These are phyloP conservation scores for Hylaea fasciaria DNA, from an alignment of 2,888 invertebrate genomes.

Conservation along the genomic window DNA sequence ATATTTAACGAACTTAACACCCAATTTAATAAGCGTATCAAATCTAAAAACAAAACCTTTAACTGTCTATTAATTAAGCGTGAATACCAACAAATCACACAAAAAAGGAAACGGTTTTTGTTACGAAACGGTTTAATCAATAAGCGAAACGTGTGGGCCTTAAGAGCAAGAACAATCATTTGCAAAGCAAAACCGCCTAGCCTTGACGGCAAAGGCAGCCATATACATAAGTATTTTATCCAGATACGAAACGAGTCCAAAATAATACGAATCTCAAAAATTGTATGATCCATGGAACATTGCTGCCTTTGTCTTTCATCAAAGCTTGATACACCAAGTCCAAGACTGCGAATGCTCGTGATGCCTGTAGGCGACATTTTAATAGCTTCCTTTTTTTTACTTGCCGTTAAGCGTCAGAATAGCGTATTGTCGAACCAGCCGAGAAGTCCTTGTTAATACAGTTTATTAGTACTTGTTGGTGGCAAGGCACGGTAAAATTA, in stretches of 20 bases:
- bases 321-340: conserved; percentile 5
- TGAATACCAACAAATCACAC: conserved; percentile 36
- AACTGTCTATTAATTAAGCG: conserved; percentile 37
- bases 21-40: conserved; percentile 22
- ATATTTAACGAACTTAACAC: conserved; percentile 20
- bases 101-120: conserved; percentile 31
- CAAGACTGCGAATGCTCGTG: conserved; percentile 4
- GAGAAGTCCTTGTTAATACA: conserved; percentile 43
- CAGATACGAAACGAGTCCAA: conserved; percentile 10
- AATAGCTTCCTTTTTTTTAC: conserved; percentile 30
- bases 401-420: conserved; percentile 6
- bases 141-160: conserved; percentile 35
- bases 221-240: conserved; percentile 29
- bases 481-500: conserved; percentile 68
- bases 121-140: conserved; percentile 31
- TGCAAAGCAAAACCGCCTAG: conserved; percentile 29
- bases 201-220: conserved; percentile 27
- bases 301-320: too few relatives aligned
- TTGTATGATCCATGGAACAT: background rate
- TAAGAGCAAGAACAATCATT: conserved; percentile 30
- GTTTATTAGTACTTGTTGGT: conserved; percentile 43
- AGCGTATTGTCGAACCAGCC: conserved; percentile 22
- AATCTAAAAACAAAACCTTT: conserved; percentile 35
- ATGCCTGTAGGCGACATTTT: conserved; percentile 21
- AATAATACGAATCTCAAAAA: conserved; percentile 5